phyloP scores from a whole-genome alignment of 2,113 vertebrate species.

The Paraplagusia blochii region DNA sequence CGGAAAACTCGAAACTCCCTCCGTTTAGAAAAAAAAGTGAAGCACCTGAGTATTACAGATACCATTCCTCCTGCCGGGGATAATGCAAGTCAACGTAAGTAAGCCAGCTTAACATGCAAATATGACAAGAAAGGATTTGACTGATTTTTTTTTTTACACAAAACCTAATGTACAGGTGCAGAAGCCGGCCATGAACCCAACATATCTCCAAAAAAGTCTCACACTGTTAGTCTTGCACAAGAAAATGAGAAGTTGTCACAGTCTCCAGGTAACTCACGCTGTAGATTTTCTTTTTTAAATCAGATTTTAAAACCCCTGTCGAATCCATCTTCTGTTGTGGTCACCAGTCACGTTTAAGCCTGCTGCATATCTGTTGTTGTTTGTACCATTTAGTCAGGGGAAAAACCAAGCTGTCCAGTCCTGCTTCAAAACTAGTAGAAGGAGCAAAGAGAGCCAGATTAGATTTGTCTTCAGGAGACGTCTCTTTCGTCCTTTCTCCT shows the following conservation, averaged over 20 bases:
- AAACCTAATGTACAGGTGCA: constrained; percentile 11
- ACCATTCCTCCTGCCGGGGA: not conserved
- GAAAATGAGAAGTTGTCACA: constrained; percentile 10
- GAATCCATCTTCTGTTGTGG: not conserved
- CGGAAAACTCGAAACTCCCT: constrained; percentile 43
- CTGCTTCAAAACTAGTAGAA: constrained; percentile 13
- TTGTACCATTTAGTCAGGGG: constrained; percentile 36
- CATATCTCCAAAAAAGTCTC: constrained; percentile 39
- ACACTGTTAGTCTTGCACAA: constrained; percentile 6
- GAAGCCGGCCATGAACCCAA: constrained; percentile 14
- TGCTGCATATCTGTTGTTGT: not conserved
- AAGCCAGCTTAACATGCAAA: no score
- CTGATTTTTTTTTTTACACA: not conserved
- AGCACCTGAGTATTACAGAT: constrained; percentile 24
- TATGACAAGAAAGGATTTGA: no score
- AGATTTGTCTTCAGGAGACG: constrained; percentile 1
- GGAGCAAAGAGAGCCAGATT: constrained; percentile 1
- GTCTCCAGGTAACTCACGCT: not conserved
- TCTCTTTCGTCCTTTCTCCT: not conserved
- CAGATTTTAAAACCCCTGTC: no score
- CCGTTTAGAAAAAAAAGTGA: constrained; percentile 25
- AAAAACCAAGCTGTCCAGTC: constrained; percentile 35
- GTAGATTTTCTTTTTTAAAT: no score
- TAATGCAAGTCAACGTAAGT: no score
- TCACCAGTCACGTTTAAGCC: not conserved